Percentiles rank a stretch among this genome's conserved stretches.
Evolutionary conservation across 2,113 vertebrate genomes (phyloP).

Genomic region (Chaetorhynchus papuensis): DNA sequence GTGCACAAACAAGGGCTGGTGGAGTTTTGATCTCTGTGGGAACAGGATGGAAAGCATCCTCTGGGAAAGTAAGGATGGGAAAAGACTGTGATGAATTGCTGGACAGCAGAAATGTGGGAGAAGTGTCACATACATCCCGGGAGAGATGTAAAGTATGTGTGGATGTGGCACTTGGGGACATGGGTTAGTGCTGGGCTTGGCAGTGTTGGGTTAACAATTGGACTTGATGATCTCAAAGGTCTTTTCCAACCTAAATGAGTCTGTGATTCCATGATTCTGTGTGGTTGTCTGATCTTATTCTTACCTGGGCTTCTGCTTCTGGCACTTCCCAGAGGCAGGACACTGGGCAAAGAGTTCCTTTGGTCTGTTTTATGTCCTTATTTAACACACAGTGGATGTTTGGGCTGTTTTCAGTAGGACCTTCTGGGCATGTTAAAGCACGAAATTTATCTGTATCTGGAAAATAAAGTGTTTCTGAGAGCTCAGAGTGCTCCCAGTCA

Average conservation of each 20-base stretch:
- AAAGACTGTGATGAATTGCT: background rate
- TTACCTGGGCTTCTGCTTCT: background rate
- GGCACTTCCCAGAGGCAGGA: background rate
- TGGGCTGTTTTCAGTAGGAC: background rate
- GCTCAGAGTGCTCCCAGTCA: background rate
- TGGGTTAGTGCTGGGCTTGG: background rate
- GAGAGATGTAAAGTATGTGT: background rate
- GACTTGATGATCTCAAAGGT: background rate
- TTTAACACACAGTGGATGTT: background rate
- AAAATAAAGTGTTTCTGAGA: background rate
- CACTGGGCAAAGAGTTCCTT: background rate
- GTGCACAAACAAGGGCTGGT: background rate
- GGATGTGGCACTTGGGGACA: background rate
- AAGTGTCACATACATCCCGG: background rate
- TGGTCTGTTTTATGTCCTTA: background rate
- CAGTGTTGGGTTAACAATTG: background rate
- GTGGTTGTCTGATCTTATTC: background rate
- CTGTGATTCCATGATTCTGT: background rate
- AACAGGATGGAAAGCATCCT: background rate
- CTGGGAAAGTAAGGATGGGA: background rate
- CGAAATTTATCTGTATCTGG: background rate
- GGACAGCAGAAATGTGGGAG: background rate
- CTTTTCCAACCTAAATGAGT: background rate
- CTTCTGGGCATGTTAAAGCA: background rate
- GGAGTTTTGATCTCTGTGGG: background rate